Conservation (phyloP, 2,888 invertebrate species). For the Leptopilina drosophilae region DNA sequence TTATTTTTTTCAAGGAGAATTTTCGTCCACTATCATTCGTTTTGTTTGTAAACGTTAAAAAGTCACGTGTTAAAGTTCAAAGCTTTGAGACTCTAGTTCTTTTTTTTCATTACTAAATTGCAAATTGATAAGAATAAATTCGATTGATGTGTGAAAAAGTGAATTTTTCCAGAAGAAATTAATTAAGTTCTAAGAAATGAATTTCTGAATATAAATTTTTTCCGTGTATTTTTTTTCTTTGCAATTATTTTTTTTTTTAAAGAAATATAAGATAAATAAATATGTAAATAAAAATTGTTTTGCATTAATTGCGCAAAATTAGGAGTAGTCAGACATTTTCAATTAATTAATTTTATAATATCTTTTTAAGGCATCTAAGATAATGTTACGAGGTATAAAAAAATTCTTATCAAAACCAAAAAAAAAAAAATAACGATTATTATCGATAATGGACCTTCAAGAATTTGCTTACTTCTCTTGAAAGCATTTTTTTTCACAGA, state of each 20-base stretch:
- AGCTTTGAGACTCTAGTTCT: conserved; percentile 5
- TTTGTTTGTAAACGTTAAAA: conserved; percentile 32
- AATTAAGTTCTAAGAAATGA: background rate
- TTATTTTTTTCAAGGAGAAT: background rate
- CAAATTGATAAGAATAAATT: conserved; percentile 11
- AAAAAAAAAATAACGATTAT: background rate
- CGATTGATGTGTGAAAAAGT: background rate
- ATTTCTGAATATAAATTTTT: no score
- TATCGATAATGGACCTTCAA: background rate
- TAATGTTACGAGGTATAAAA: background rate
- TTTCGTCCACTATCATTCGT: background rate
- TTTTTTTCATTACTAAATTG: background rate
- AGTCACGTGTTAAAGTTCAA: conserved; percentile 24
- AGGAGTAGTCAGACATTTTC: background rate
- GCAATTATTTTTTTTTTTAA: no score
- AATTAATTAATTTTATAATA: background rate
- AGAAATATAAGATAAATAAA: no score
- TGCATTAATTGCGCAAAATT: no score
- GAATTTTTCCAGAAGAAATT: background rate
- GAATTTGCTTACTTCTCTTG: background rate
- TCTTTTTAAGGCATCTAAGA: conserved; percentile 12
- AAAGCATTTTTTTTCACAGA: no score
- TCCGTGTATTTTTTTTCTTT: no score
- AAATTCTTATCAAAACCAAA: background rate
- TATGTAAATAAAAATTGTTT: no score